Evolutionary conservation across 2,797 vertebrate genomes (phyloP).

Genomic region (Oophaga sylvatica): DNA sequence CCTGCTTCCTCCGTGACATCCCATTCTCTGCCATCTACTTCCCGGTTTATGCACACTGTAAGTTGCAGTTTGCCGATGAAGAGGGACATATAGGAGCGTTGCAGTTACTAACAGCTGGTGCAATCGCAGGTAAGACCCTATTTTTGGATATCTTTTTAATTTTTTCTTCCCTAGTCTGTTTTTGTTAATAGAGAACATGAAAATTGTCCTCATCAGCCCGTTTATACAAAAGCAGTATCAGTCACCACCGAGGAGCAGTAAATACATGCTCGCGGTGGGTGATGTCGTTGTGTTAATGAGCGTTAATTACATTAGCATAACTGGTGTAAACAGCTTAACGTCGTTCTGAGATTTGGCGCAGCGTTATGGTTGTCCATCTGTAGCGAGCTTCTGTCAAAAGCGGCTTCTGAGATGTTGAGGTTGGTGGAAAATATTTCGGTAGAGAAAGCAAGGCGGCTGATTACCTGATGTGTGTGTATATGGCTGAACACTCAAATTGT

Average conservation of each 20-base stretch:
- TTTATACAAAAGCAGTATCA: slow-evolving; percentile 72
- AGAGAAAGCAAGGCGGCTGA: slow-evolving; percentile 21
- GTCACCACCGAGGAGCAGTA: slow-evolving; percentile 71
- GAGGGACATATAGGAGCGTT: slow-evolving; percentile 83
- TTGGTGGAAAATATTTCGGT: slow-evolving; percentile 61
- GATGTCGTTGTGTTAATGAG: slow-evolving; percentile 78
- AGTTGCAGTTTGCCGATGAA: slow-evolving; percentile 84
- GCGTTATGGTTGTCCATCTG: slow-evolving; percentile 79
- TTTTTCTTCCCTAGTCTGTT: slow-evolving; percentile 42
- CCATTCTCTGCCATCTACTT: slow-evolving; percentile 99
- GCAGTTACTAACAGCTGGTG: slow-evolving; percentile 92
- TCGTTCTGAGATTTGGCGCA: slow-evolving; percentile 77
- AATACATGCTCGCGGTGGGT: slow-evolving; percentile 75
- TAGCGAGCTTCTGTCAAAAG: slow-evolving; percentile 73
- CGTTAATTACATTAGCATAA: slow-evolving; percentile 86
- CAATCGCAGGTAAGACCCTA: slow-evolving; percentile 87
- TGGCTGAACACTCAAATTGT: neutral
- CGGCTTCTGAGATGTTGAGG: slow-evolving; percentile 66
- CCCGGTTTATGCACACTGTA: slow-evolving; percentile 93
- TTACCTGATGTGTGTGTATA: neutral
- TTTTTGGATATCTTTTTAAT: slow-evolving; percentile 47
- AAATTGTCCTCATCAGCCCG: slow-evolving; percentile 69
- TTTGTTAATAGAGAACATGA: slow-evolving; percentile 63
- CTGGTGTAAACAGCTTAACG: slow-evolving; percentile 85
- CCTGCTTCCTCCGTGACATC: slow-evolving; percentile 98